Percentiles rank a stretch among this genome's conserved stretches.
These are phyloP conservation scores for Notothenia coriiceps DNA, from an alignment of 2,113 vertebrate species.

Conservation along the genomic window DNA sequence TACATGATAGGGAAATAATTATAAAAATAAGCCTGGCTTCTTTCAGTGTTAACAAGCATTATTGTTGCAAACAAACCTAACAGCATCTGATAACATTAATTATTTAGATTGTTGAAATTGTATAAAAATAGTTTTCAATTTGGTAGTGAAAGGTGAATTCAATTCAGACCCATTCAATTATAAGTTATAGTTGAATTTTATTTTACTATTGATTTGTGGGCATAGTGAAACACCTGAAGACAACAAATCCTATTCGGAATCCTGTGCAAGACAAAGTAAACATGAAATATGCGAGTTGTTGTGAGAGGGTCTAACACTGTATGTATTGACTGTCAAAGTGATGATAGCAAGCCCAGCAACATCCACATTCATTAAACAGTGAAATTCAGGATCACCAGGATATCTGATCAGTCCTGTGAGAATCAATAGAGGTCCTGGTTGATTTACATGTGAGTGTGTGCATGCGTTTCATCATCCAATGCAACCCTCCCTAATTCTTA, in stretches of 20 bases:
- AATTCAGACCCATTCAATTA: too few species aligned
- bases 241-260: background rate
- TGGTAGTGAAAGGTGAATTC: too few species aligned
- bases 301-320: slow-evolving; percentile 17
- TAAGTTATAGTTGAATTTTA: background rate
- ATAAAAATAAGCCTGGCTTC: background rate
- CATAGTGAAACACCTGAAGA: background rate
- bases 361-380: slow-evolving; percentile 49
- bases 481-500: slow-evolving; percentile 58
- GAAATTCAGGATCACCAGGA: slow-evolving; percentile 46
- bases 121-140: background rate
- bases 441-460: slow-evolving; percentile 49
- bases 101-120: background rate
- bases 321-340: slow-evolving; percentile 33
- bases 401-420: slow-evolving; percentile 42
- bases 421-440: slow-evolving; percentile 70
- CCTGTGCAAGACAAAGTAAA: background rate
- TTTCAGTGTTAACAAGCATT: background rate
- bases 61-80: background rate
- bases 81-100: background rate
- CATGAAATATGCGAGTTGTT: background rate
- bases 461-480: slow-evolving; percentile 36
- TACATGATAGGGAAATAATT: background rate
- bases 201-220: too few species aligned
- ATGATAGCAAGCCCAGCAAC: slow-evolving; percentile 45